phyloP scores from a whole-genome alignment of 2,888 invertebrate species.

The Crocallis elinguaria region DNA sequence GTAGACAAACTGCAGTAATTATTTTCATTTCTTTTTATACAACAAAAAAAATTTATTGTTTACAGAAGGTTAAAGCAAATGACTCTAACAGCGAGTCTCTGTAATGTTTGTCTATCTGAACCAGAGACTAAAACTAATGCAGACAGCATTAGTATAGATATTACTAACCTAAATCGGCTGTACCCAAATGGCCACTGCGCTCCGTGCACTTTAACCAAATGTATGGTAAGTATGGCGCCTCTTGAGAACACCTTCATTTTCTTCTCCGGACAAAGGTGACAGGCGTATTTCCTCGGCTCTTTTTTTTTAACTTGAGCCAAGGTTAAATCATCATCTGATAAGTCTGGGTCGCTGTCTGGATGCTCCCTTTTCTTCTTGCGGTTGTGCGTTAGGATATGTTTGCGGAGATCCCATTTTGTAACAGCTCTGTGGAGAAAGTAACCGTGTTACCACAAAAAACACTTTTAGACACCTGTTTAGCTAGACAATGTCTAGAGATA shows the following conservation, averaged over 20 bases:
- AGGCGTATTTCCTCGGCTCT: conserved; percentile 75
- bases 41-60: no score
- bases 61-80: no score
- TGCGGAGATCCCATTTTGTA: conserved; percentile 84
- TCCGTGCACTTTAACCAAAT: conserved; percentile 89
- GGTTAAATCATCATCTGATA: conserved; percentile 50
- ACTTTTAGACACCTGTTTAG: not conserved
- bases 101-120: no score
- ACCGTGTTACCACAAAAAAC: not conserved
- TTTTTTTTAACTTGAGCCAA: conserved; percentile 59
- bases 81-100: no score
- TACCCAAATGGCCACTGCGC: conserved; percentile 91
- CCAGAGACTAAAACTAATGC: no score
- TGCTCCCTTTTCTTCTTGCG: conserved; percentile 46
- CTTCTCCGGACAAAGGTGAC: conserved; percentile 89
- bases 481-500: no score
- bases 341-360: conserved; percentile 35
- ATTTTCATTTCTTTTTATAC: no score
- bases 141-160: no score
- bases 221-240: conserved; percentile 88
- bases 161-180: conserved; percentile 87
- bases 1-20: no score
- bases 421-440: conserved; percentile 77
- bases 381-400: conserved; percentile 81
- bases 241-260: conserved; percentile 82